phyloP scores from a whole-genome alignment of 2,113 vertebrate species.

The Trematomus loennbergii region DNA sequence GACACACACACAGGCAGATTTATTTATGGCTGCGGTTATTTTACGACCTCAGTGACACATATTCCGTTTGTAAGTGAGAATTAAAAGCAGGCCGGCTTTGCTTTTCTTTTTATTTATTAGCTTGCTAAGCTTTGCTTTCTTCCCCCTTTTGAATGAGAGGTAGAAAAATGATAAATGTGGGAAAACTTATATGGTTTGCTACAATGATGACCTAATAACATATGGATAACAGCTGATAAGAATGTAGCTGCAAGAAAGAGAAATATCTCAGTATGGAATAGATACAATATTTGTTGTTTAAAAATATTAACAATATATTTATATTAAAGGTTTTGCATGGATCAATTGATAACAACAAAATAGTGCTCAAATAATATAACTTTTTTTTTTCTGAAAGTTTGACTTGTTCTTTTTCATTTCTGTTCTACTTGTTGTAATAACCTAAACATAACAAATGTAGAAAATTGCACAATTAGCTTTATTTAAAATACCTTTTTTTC shows the following conservation, averaged over 20 bases:
- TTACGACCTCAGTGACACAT: slow-evolving; percentile 66
- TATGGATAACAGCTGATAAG: neutral
- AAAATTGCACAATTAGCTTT: neutral
- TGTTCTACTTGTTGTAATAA: neutral
- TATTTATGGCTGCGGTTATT: slow-evolving; percentile 70
- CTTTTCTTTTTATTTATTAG: neutral
- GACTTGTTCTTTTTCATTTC: neutral
- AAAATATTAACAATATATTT: too few species aligned
- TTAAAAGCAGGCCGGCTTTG: slow-evolving; percentile 38
- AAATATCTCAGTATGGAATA: neutral
- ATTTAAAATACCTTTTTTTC: neutral
- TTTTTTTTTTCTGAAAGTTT: too few species aligned
- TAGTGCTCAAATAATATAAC: too few species aligned
- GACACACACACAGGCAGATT: slow-evolving; percentile 37
- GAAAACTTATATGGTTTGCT: too few species aligned
- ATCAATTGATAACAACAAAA: too few species aligned
- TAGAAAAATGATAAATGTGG: neutral
- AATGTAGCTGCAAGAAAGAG: neutral
- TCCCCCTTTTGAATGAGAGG: neutral
- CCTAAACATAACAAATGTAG: neutral
- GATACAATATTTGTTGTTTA: neutral
- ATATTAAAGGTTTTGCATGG: too few species aligned
- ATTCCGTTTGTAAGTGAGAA: slow-evolving; percentile 52
- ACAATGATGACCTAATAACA: neutral
- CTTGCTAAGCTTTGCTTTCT: neutral